Evolutionary conservation across 2,888 invertebrate genomes (phyloP).

Genomic region (Calameuta filiformis): DNA sequence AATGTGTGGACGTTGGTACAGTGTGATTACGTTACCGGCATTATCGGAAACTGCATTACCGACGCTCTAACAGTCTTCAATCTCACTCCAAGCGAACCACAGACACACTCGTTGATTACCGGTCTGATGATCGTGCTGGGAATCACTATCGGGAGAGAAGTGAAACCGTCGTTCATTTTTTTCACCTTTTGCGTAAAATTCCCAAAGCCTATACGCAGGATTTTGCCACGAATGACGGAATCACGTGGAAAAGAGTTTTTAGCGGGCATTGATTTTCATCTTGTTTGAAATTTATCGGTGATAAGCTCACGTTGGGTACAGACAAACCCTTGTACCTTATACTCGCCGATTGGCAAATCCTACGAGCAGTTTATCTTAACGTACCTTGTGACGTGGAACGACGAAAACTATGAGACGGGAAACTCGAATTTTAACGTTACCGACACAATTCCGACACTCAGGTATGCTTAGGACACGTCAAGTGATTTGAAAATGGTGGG

Average conservation of each 20-base stretch:
- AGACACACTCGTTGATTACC: slow-evolving; percentile 1
- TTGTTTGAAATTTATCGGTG: background rate
- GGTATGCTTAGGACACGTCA: background rate
- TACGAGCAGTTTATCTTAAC: no score
- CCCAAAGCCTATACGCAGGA: background rate
- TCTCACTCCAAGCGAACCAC: slow-evolving; percentile 1
- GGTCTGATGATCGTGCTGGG: background rate
- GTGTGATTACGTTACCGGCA: slow-evolving; percentile 45
- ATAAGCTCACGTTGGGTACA: background rate
- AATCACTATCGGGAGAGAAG: background rate
- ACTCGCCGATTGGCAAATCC: no score
- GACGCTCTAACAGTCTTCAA: slow-evolving; percentile 27
- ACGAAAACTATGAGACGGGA: no score
- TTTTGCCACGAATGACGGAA: background rate
- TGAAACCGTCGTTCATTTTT: background rate
- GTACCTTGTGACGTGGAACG: no score
- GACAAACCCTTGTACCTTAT: background rate
- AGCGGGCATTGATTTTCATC: background rate
- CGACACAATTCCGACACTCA: no score
- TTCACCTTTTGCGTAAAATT: background rate
- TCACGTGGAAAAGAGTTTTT: background rate
- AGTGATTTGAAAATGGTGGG: background rate
- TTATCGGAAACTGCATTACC: slow-evolving; percentile 58
- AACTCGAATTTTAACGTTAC: no score
- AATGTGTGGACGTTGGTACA: slow-evolving; percentile 17